Base-by-base conservation (phyloP, 2,113 vertebrate genomes). In the Pseudois nayaur region DNA sequence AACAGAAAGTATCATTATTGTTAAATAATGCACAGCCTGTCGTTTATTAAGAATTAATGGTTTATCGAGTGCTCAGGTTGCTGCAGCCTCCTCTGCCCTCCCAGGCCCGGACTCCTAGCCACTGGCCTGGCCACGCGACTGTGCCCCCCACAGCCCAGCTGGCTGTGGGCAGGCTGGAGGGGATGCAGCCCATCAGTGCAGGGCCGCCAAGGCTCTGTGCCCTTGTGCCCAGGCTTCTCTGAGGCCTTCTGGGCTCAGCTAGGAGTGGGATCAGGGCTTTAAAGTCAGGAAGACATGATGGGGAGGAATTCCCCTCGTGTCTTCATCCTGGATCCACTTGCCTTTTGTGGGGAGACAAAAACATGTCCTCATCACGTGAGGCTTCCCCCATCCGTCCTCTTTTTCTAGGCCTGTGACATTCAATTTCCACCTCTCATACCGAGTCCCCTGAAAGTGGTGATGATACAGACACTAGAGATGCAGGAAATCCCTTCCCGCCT, bases 31-130 rank as follows among this genome's bases (percentile, higher is more conserved):
- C 98, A 98, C 98, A 98, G 97, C 96, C 98, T 98, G 97, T 97
- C 97, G 91, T 98, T 98, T 98, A 98, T 98, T 98, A 98, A 98
- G 98, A 98, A 98, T 98, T 98, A 98, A 98, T 98, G 97, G 98
- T 97, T 97, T 98, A 98, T 98, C 62, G 96, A 98, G 97, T 98
- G 95, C 96, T 98, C 97, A 90, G 92, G 98, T 97, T 98, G 97
- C 97, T 94, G 91, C 59, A 95, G 95, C 87, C 13, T 87, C 97
- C 94, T 95, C 95, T 98, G 97, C 93, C 98, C 97, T 98, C 94
- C 85, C 87, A 91, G 93, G 79, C 91, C 95, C 40, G 83, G 94
- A 89, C 54, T 98, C 94, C 91, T 87, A 67, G 95, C 88, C 0
- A 8, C 94, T 81, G 95, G 96, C 91, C 88, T 27, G 90, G 94